These are phyloP conservation scores for Semotilus atromaculatus DNA, from an alignment of 2,797 vertebrate species.

Conservation along the genomic window DNA sequence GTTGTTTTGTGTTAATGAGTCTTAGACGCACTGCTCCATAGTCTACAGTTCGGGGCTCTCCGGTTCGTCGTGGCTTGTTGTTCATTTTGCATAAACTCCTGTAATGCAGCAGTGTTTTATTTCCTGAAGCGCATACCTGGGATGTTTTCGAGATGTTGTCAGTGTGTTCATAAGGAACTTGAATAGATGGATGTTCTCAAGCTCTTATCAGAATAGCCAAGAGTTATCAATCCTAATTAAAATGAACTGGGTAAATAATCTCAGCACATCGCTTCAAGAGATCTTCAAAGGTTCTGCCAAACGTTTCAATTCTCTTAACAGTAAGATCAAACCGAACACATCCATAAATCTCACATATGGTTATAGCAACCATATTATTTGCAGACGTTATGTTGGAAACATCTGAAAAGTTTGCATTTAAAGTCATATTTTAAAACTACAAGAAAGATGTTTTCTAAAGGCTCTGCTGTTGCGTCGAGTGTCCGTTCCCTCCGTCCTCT, in stretches of 20 bases:
- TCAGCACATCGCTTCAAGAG: constrained; percentile 1
- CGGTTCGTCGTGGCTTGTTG: not conserved
- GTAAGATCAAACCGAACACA: not conserved
- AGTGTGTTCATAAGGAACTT: not conserved
- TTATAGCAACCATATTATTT: not conserved
- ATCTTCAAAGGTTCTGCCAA: not conserved
- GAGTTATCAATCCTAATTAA: constrained; percentile 1
- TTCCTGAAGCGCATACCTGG: not conserved
- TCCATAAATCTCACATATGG: not conserved
- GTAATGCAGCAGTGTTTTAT: not conserved
- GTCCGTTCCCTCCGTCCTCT: not conserved
- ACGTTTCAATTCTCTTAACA: not conserved
- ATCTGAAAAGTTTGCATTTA: too few species aligned
- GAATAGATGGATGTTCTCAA: not conserved
- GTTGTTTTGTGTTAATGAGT: constrained; percentile 68
- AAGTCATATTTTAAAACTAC: not conserved
- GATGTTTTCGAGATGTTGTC: constrained; percentile 1
- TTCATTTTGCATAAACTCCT: not conserved
- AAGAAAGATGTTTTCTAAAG: not conserved
- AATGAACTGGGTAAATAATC: not conserved
- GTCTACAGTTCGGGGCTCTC: not conserved
- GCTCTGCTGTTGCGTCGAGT: not conserved
- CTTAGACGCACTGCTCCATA: not conserved
- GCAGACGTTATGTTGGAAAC: not conserved
- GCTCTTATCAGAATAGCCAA: not conserved